Conservation (phyloP, 1,140 invertebrate species). For the Aphaenogaster ashmeadi region DNA sequence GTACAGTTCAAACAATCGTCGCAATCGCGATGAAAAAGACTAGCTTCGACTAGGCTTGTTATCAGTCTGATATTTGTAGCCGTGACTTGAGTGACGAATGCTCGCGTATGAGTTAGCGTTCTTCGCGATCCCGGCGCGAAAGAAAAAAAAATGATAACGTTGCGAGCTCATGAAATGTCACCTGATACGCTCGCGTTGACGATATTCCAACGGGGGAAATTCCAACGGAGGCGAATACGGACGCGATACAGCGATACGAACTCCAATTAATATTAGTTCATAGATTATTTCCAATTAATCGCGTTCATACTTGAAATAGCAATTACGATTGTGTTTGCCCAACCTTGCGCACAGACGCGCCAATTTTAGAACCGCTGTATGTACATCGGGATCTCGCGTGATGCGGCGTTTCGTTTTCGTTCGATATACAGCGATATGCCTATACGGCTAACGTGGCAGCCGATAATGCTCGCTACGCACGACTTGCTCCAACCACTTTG, state of each 20-base stretch:
- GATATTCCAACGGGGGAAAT: not conserved
- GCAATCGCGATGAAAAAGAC: not conserved
- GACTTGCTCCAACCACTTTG: constrained; percentile 80
- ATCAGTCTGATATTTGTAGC: constrained; percentile 45
- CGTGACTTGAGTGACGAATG: constrained; percentile 11
- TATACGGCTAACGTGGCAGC: constrained; percentile 42
- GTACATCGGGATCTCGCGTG: not conserved
- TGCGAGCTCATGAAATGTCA: constrained; percentile 13
- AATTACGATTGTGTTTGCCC: not conserved
- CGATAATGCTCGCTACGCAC: constrained; percentile 78
- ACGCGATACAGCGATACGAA: not conserved
- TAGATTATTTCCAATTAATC: constrained; percentile 11
- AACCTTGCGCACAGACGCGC: not conserved
- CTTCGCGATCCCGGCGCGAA: not conserved
- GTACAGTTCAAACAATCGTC: constrained; percentile 41
- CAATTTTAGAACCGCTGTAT: constrained; percentile 18
- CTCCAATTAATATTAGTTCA: not conserved
- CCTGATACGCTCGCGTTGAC: not conserved
- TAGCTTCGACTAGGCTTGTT: constrained; percentile 13
- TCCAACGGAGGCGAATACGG: not conserved
- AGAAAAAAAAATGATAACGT: constrained; percentile 22
- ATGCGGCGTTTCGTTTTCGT: constrained; percentile 33
- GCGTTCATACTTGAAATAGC: not conserved
- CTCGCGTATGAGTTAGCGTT: constrained; percentile 31
- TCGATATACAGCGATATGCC: constrained; percentile 20